Percentiles rank a stretch among this genome's conserved stretches.
These are phyloP conservation scores for Amblyteles armatorius DNA, from an alignment of 2,888 invertebrate genomes.

Conservation along the genomic window DNA sequence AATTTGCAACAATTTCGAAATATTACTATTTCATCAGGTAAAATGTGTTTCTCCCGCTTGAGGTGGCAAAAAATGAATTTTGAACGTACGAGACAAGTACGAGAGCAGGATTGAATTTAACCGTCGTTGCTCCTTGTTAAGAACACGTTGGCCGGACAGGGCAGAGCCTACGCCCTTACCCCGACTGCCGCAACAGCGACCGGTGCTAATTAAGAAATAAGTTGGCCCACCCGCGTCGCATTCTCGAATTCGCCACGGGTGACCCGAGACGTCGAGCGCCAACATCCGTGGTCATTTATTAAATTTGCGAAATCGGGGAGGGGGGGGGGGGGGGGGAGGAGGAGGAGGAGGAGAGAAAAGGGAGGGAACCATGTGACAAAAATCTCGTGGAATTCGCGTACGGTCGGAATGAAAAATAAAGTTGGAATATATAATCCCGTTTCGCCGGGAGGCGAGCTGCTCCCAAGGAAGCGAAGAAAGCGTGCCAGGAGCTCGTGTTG, in stretches of 20 bases:
- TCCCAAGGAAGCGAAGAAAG: constrained; percentile 43
- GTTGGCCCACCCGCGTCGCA: constrained; percentile 74
- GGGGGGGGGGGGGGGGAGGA: too few relatives aligned
- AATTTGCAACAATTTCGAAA: background rate
- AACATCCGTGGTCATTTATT: constrained; percentile 55
- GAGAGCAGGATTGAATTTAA: constrained; percentile 3
- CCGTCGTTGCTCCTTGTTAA: constrained; percentile 46
- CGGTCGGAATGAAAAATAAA: constrained; percentile 49
- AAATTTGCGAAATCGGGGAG: constrained; percentile 61
- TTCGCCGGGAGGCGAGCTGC: background rate
- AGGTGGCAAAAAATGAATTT: constrained; percentile 32
- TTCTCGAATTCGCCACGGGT: constrained; percentile 56
- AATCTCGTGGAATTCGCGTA: constrained; percentile 60
- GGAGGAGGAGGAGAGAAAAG: too few relatives aligned
- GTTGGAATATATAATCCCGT: constrained; percentile 40
- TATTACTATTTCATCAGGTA: background rate
- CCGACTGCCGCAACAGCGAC: constrained; percentile 38
- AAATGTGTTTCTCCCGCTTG: background rate
- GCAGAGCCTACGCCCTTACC: constrained; percentile 52
- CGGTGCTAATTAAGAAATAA: constrained; percentile 77
- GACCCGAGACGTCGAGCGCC: constrained; percentile 38
- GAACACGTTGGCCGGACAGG: constrained; percentile 46
- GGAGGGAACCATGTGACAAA: constrained; percentile 60
- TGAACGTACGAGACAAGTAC: constrained; percentile 11
- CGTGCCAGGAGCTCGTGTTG: constrained; percentile 53